phyloP scores from a whole-genome alignment of 1,140 invertebrate genomes.

The Orchestia grillus region DNA sequence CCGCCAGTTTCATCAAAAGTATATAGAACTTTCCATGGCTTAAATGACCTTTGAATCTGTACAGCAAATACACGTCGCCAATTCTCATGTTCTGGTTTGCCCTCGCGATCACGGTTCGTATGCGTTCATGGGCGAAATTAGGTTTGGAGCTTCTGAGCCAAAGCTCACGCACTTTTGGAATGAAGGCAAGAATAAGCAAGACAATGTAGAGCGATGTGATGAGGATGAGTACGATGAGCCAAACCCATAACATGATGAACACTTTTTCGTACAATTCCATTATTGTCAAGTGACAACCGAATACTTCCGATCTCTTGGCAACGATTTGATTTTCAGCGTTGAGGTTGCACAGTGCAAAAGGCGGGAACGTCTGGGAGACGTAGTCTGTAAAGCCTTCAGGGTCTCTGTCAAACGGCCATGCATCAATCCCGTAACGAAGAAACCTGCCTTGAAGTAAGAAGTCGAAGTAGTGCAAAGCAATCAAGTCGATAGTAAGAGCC shows the following conservation, averaged over 20 bases:
- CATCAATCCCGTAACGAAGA: constrained; percentile 56
- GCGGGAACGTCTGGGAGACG: constrained; percentile 55
- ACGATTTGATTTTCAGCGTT: constrained; percentile 50
- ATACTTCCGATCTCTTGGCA: constrained; percentile 30
- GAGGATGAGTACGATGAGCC: constrained; percentile 54
- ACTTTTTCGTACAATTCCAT: constrained; percentile 60
- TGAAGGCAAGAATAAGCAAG: background rate
- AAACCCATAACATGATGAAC: constrained; percentile 56
- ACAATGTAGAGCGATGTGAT: constrained; percentile 47
- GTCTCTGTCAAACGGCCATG: constrained; percentile 58
- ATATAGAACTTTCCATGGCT: constrained; percentile 53
- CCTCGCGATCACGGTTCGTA: background rate
- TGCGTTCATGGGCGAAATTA: background rate
- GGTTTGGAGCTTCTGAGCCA: constrained; percentile 52
- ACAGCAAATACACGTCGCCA: constrained; percentile 57
- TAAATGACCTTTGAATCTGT: constrained; percentile 55
- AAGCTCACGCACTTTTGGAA: constrained; percentile 25
- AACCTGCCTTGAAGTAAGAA: constrained; percentile 57
- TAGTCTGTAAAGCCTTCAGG: constrained; percentile 57
- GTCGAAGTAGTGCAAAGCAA: constrained; percentile 54
- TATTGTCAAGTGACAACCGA: constrained; percentile 60
- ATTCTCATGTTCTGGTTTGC: constrained; percentile 40
- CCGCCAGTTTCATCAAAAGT: background rate
- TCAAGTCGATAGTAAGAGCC: constrained; percentile 45
- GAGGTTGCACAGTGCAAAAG: constrained; percentile 53